Evolutionary conservation across 2,797 vertebrate species (phyloP).

Genomic region (Micromesistius poutassou): DNA sequence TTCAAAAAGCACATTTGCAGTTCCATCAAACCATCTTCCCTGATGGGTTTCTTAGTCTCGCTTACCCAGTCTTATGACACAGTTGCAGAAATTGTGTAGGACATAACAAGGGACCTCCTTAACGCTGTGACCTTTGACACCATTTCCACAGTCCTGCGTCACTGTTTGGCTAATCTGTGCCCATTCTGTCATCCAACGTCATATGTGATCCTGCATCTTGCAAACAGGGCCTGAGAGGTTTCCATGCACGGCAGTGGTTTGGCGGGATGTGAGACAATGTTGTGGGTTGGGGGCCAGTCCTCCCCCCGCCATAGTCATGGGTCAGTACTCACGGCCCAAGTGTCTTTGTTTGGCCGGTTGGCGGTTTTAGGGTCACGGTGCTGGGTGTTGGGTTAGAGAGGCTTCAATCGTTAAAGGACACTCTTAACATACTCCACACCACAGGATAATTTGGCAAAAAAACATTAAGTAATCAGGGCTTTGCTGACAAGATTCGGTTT

Average conservation of each 20-base stretch:
- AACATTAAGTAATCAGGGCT: no score
- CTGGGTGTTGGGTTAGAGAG: conserved; percentile 36
- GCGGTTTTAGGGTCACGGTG: conserved; percentile 46
- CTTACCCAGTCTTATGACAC: no score
- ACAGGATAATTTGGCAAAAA: no score
- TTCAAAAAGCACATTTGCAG: not conserved
- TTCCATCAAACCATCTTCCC: not conserved
- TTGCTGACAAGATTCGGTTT: no score
- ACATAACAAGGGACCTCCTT: not conserved
- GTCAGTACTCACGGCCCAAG: conserved; percentile 41
- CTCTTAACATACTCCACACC: no score
- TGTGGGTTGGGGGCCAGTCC: conserved; percentile 5
- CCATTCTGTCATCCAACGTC: conserved; percentile 44
- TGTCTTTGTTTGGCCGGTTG: conserved; percentile 17
- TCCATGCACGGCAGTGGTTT: conserved; percentile 19
- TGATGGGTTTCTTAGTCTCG: no score
- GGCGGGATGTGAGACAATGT: conserved; percentile 35
- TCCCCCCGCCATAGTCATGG: conserved; percentile 52
- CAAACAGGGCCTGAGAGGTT: conserved; percentile 34
- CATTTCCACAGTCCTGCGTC: conserved; percentile 37
- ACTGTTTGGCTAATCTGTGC: conserved; percentile 39
- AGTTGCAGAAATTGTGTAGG: conserved; percentile 27
- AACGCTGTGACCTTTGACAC: conserved; percentile 45
- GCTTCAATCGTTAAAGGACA: no score
- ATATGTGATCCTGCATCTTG: conserved; percentile 29